Conservation (phyloP, 2,113 vertebrate genomes). For the Paralichthys olivaceus region DNA sequence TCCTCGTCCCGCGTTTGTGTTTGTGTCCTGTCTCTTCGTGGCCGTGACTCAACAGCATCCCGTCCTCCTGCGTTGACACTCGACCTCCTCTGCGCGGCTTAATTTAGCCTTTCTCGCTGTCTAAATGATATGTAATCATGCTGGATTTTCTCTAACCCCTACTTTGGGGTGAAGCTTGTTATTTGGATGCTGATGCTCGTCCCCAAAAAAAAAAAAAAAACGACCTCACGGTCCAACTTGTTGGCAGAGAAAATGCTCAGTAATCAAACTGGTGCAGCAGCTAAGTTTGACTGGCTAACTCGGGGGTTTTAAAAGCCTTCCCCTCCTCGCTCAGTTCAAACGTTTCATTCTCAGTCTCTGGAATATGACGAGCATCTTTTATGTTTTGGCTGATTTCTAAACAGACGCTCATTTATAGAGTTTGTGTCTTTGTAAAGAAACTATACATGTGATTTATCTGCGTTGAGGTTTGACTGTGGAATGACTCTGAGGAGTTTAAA, state of each 20-base stretch:
- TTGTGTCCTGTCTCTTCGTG: not conserved
- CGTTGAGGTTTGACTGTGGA: not conserved
- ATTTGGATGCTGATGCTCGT: conserved; percentile 35
- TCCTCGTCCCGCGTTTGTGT: conserved; percentile 13
- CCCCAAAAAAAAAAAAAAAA: conserved; percentile 8
- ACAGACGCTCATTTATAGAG: not conserved
- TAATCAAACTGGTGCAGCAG: conserved; percentile 20
- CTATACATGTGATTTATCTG: not conserved
- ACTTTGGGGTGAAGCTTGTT: conserved; percentile 30
- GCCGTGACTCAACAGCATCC: conserved; percentile 31
- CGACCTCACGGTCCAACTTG: conserved; percentile 7
- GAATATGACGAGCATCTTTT: not conserved
- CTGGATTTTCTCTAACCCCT: conserved; percentile 43
- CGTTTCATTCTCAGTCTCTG: not conserved
- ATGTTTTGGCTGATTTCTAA: not conserved
- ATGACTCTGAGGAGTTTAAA: not conserved
- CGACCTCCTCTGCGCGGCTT: conserved; percentile 22
- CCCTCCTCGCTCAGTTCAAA: not conserved
- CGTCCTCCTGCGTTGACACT: conserved; percentile 20
- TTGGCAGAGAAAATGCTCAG: conserved; percentile 24
- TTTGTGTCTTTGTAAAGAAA: not conserved
- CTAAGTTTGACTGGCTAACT: conserved; percentile 8
- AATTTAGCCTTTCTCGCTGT: conserved; percentile 23
- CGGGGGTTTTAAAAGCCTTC: not conserved
- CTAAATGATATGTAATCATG: conserved; percentile 49